phyloP scores from a whole-genome alignment of 2,888 invertebrate species.

The Aporophyla lueneburgensis region DNA sequence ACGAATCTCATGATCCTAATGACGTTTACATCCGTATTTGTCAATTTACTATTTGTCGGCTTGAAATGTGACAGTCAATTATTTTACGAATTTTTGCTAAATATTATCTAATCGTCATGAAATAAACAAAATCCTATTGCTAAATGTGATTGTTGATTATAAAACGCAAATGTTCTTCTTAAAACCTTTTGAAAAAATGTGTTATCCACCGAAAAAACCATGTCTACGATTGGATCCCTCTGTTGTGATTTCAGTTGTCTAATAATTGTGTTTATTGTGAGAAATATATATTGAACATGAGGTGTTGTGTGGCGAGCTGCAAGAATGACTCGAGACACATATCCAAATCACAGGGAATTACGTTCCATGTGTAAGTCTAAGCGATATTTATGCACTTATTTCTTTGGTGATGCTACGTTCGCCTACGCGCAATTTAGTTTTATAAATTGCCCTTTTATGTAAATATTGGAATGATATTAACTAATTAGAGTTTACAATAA shows the following conservation, averaged over 20 bases:
- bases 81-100: slow-evolving; percentile 29
- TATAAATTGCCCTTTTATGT: neutral
- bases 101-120: slow-evolving; percentile 17
- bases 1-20: fast-evolving
- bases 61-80: slow-evolving; percentile 43
- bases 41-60: slow-evolving; percentile 34
- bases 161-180: slow-evolving; percentile 2
- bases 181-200: slow-evolving; percentile 19
- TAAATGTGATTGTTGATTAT: neutral
- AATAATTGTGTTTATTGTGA: slow-evolving; percentile 37
- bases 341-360: slow-evolving; percentile 82
- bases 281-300: slow-evolving; percentile 73
- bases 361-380: slow-evolving; percentile 84
- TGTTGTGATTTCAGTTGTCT: slow-evolving; percentile 3
- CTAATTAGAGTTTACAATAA: neutral
- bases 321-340: slow-evolving; percentile 82
- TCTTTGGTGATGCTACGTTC: neutral
- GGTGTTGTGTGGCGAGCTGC: slow-evolving; percentile 82
- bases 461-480: neutral
- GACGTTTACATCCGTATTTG: slow-evolving; percentile 16
- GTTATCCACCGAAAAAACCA: slow-evolving; percentile 15
- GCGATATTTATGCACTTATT: neutral
- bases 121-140: slow-evolving; percentile 8
- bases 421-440: slow-evolving; percentile 6
- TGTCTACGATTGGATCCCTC: neutral